Base-by-base conservation (phyloP, 2,797 vertebrate genomes). In the Pachyuromys duprasi region DNA sequence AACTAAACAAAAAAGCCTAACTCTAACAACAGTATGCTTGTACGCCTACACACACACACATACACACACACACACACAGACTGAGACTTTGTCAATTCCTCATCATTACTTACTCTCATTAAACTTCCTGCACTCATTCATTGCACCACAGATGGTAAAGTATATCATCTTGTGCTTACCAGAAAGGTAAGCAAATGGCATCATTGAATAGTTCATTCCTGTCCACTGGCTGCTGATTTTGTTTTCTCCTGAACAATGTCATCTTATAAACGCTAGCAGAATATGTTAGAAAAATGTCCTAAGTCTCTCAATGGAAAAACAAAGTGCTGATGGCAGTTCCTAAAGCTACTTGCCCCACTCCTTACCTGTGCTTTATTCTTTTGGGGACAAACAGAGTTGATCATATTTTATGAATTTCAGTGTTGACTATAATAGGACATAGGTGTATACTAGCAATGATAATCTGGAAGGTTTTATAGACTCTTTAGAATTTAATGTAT, bases 401-500 rank as follows among this genome's bases (percentile, higher is more conserved):
- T 90, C 90, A 62, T 8, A 39, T 45, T 89, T 90, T 72, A 31
- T 90, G 63, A 82, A 79, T 86, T 55, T 74, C 26, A 26, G 2
- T 60, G 22, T 13, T 95, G 63, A 79, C 89, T 7, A 57, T 60
- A 55, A 42, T 33, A 90, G 13, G 72, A 93, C 70, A 90, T 45
- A 87, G 14, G 89, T 11, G 49, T 45, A 83, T 24, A 36, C 60
- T 63, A 55, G 33, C 5, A 92, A 45, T 28, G 55, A 78, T 67
- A 89, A 95, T 60, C 11, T 79, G 33, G 4, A 69, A 72, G 0
- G 20, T 55, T 5, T 79, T 86, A 8, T 18, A 70, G 15, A 57
- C 7, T 33, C 65, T 79, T 90, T 92, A 70, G 60, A 14, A 70
- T 76, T 95, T 94, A 88, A 93, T 63, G 26, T 86, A 60, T 93